Evolutionary conservation across 2,113 vertebrate genomes (phyloP).

Genomic region (Notiomystis cincta): DNA sequence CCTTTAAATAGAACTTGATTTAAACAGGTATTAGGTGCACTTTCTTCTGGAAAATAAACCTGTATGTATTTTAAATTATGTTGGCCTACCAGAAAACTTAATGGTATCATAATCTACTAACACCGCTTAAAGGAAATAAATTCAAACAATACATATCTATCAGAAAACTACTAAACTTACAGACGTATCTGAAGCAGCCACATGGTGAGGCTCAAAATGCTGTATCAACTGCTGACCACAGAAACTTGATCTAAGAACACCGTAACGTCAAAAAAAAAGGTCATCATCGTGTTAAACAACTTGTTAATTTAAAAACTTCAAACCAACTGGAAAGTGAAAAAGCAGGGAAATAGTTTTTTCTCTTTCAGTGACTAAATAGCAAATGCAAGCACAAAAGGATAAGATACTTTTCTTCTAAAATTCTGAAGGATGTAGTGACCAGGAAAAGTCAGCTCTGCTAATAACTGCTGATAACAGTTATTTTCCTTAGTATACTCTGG

Average conservation of each 20-base stretch:
- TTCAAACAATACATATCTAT: background rate
- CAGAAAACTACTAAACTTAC: background rate
- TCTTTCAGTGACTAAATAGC: background rate
- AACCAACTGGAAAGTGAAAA: background rate
- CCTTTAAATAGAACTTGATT: background rate
- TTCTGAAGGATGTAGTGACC: background rate
- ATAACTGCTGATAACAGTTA: background rate
- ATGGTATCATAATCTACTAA: background rate
- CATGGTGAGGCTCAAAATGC: background rate
- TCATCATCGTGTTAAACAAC: no score
- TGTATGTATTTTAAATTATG: background rate
- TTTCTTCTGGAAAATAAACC: background rate
- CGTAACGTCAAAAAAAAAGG: rapidly evolving
- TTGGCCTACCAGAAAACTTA: background rate
- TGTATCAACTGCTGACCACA: background rate
- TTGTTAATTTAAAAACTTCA: background rate
- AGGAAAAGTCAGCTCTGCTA: background rate
- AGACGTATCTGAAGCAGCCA: background rate
- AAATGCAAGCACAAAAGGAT: background rate
- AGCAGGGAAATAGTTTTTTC: background rate
- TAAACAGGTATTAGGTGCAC: background rate
- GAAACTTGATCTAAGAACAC: background rate
- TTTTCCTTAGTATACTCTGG: background rate
- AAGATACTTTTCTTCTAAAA: constrained; percentile 1
- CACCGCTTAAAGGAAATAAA: background rate